Conservation (phyloP, 1,140 invertebrate species). For the Macrotrachela quadricornifera region DNA sequence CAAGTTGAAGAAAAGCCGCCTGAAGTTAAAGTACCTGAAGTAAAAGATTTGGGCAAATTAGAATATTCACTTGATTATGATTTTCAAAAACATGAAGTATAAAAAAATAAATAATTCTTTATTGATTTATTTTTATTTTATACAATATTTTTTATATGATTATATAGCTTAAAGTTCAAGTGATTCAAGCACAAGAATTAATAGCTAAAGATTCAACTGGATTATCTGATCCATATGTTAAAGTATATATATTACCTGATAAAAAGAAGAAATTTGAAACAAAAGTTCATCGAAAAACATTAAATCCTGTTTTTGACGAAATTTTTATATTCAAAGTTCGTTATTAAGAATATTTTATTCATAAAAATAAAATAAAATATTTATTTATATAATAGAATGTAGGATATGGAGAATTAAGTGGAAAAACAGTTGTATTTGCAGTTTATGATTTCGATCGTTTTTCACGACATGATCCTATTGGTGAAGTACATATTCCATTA, state of each 20-base stretch:
- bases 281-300: conserved; percentile 93
- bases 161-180: conserved; percentile 61
- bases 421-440: conserved; percentile 89
- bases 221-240: conserved; percentile 98
- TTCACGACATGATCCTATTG: conserved; percentile 98
- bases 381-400: conserved; percentile 37
- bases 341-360: not conserved
- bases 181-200: conserved; percentile 89
- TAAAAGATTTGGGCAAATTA: conserved; percentile 48
- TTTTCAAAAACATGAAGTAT: conserved; percentile 81
- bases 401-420: conserved; percentile 88
- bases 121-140: too few relatives aligned
- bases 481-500: conserved; percentile 87
- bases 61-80: conserved; percentile 92
- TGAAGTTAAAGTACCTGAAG: too few relatives aligned
- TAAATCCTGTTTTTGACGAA: conserved; percentile 95
- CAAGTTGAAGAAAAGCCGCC: conserved; percentile 55
- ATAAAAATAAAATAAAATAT: not conserved
- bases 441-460: conserved; percentile 99
- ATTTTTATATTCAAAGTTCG: conserved; percentile 91
- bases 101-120: too few relatives aligned
- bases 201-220: conserved; percentile 96
- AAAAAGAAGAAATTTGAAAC: conserved; percentile 99
- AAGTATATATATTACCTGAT: conserved; percentile 86
- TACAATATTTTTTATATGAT: too few relatives aligned